phyloP scores from a whole-genome alignment of 64 coral and sea anemone species.

The Astreopora myriophthalma region DNA sequence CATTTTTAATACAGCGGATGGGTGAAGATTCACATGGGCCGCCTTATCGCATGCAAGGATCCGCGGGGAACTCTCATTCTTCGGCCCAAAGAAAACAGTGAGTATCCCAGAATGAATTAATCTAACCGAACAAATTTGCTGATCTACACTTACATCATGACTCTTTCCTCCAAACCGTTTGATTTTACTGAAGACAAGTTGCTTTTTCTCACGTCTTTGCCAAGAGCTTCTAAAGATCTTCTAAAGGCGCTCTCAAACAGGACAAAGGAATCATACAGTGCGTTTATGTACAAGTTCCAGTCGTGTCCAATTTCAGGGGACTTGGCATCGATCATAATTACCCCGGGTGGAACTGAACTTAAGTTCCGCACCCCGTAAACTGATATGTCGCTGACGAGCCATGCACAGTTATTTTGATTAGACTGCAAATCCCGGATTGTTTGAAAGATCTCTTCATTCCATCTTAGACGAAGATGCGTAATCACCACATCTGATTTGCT shows the following conservation, averaged over 20 bases:
- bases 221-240: background rate
- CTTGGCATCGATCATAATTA: background rate
- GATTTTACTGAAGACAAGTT: background rate
- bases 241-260: constrained; percentile 19
- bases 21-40: too few species aligned
- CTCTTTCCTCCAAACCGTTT: background rate
- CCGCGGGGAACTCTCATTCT: too few species aligned
- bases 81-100: too few species aligned
- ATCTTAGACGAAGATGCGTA: background rate
- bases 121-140: background rate
- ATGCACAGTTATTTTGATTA: background rate
- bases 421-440: background rate
- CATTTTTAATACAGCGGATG: too few species aligned
- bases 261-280: constrained; percentile 22
- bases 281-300: background rate
- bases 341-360: background rate
- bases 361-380: background rate
- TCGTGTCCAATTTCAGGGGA: background rate
- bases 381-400: background rate
- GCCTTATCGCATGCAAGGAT: too few species aligned
- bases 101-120: too few species aligned
- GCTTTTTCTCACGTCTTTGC: background rate
- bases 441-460: background rate
- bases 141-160: background rate
- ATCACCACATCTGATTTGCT: background rate